phyloP scores from a whole-genome alignment of 2,113 vertebrate genomes.

The Cisticola juncidis region DNA sequence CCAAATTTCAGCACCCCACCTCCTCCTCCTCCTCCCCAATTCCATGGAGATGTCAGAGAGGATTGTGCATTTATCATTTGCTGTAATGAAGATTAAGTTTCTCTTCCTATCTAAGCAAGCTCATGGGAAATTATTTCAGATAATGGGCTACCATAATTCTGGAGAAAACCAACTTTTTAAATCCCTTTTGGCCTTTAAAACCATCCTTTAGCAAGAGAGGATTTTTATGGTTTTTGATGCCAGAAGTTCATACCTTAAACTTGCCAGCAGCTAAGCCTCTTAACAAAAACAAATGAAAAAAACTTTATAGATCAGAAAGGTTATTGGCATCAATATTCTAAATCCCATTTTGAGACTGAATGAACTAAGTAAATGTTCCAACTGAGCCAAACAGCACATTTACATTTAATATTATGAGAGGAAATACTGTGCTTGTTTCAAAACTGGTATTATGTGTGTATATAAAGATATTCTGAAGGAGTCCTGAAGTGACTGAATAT shows the following conservation, averaged over 20 bases:
- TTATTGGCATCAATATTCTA: neutral
- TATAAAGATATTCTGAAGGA: neutral
- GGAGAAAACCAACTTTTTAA: neutral
- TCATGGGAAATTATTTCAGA: neutral
- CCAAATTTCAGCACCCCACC: neutral
- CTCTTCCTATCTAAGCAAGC: neutral
- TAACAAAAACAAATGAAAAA: neutral
- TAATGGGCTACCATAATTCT: neutral
- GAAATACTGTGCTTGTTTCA: neutral
- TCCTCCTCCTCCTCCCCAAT: neutral
- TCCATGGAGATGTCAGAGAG: neutral
- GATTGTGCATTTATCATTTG: neutral
- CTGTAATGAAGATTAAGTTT: neutral
- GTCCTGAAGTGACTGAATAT: too few species aligned
- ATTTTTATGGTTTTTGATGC: neutral
- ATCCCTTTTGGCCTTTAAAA: conserved; percentile 17
- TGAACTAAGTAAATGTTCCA: neutral
- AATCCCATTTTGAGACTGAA: neutral
- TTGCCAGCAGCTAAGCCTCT: neutral
- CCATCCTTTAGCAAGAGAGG: neutral
- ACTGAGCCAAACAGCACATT: neutral
- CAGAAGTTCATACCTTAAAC: neutral
- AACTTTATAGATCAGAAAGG: neutral
- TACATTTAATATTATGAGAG: neutral
- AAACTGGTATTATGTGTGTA: neutral